phyloP scores from a whole-genome alignment of 2,797 vertebrate species.

The Aeoliscus strigatus region DNA sequence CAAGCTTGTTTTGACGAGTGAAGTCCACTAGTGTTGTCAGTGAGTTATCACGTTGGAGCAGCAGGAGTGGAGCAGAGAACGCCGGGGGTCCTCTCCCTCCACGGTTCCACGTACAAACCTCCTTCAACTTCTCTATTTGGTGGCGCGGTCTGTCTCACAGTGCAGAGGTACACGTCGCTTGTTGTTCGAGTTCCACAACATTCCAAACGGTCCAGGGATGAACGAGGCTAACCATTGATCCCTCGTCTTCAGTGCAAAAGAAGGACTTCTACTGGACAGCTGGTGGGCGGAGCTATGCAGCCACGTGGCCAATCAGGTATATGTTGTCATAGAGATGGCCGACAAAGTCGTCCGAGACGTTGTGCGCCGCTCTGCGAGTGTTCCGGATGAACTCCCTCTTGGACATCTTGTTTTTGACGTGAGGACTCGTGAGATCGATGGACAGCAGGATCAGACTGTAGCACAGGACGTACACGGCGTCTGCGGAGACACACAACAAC shows the following conservation, averaged over 20 bases:
- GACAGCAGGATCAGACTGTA: slow-evolving; percentile 98
- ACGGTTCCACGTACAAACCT: too few species aligned
- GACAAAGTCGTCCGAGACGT: slow-evolving; percentile 97
- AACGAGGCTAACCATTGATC: slow-evolving; percentile 28
- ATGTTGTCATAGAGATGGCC: slow-evolving; percentile 99
- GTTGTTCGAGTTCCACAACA: slow-evolving; percentile 8
- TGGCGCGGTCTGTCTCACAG: slow-evolving; percentile 36
- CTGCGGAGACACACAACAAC: slow-evolving; percentile 57
- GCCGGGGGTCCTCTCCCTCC: too few species aligned
- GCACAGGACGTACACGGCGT: slow-evolving; percentile 96
- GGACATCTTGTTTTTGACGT: slow-evolving; percentile 99
- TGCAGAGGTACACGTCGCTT: slow-evolving; percentile 16
- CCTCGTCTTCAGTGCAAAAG: slow-evolving; percentile 43
- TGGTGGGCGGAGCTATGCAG: slow-evolving; percentile 74
- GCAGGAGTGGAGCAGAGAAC: too few species aligned
- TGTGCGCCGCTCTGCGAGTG: slow-evolving; percentile 92
- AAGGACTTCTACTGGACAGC: slow-evolving; percentile 8
- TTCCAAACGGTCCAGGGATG: slow-evolving; percentile 6
- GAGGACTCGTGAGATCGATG: slow-evolving; percentile 95
- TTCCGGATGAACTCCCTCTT: slow-evolving; percentile 99
- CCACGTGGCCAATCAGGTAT: slow-evolving; percentile 97
- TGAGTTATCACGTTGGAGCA: too few species aligned
- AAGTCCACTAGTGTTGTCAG: too few species aligned
- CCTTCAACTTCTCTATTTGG: too few species aligned
- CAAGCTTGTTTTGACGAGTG: too few species aligned